These are phyloP conservation scores for Drosophila antonietae DNA, from an alignment of 2,888 invertebrate species.

Conservation along the genomic window DNA sequence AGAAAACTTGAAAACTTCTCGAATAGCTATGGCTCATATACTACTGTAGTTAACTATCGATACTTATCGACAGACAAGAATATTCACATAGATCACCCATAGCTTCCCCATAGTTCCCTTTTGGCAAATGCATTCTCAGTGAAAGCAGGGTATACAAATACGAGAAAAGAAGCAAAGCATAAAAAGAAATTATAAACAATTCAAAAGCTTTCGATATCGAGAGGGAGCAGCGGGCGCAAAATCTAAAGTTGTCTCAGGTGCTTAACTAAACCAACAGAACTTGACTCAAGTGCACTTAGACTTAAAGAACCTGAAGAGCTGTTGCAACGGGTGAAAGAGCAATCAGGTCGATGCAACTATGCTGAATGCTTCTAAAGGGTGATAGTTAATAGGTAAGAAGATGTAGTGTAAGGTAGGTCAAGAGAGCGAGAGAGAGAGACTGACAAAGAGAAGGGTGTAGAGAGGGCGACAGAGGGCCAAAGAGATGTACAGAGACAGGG, in stretches of 20 bases:
- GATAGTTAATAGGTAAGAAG: neutral
- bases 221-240: neutral
- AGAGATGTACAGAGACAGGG: neutral
- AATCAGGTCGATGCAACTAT: conserved; percentile 3
- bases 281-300: conserved; percentile 14
- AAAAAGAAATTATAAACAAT: neutral
- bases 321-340: conserved; percentile 7
- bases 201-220: neutral
- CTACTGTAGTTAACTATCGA: neutral
- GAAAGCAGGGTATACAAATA: neutral
- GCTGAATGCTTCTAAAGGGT: neutral
- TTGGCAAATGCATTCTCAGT: neutral
- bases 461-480: neutral
- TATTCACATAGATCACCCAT: too few species aligned
- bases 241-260: conserved; percentile 4
- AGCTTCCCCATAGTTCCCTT: neutral
- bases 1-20: neutral
- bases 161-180: neutral
- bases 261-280: conserved; percentile 4
- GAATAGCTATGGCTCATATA: neutral
- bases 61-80: too few species aligned
- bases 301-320: neutral
- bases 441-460: neutral
- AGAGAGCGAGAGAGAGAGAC: neutral
- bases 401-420: neutral